Base-by-base conservation (phyloP, 2,797 vertebrate species). In the Basileuterus tristriatus region DNA sequence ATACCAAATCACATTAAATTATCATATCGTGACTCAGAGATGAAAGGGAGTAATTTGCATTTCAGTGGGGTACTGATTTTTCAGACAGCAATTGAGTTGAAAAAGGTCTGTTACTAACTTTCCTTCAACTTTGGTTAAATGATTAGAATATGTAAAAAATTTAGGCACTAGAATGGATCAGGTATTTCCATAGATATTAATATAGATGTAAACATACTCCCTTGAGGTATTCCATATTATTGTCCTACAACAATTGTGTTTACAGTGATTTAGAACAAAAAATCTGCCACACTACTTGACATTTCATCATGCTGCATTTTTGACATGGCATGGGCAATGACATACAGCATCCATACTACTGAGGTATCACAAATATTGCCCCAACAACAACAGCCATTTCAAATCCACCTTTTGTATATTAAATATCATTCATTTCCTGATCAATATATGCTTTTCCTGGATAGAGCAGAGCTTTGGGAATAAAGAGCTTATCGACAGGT, bases 21-120 rank as follows among this genome's bases (percentile, higher is more conserved):
- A 87, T 75, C 81, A 58, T 91, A 92, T 92, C 34, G 15, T 96
- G 89, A 94, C 78, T 96, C 89, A 92, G 79, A 96, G 65, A 74
- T 88, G 79, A 95, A 90, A 87, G 37, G 62, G 53, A 91, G 24
- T 89, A 16, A 75, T 87, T 90, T 92, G 37, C 34, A 32, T 82
- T 85, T 94, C 32, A 60, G 71, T 77, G 87, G 71, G 76, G 27
- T 89, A 75, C 69, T 92, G 65, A 89, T 89, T 87, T 95, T 87
- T 95, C 71, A 96, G 79, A 58, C 36, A 83, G 74, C 32, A 89
- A 6, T 17, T 56, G 49, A 83, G 37, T 64, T 92, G 84, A 55
- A 55, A 75, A 90, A 65, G 13, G 12, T 68, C 50, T 82, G 43
- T 62, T 84, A 46, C 7, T 69, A 82, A 70, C 59, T 79, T 93